These are phyloP conservation scores for Lasioglossum zephyrum DNA, from an alignment of 2,888 invertebrate genomes.

Conservation along the genomic window DNA sequence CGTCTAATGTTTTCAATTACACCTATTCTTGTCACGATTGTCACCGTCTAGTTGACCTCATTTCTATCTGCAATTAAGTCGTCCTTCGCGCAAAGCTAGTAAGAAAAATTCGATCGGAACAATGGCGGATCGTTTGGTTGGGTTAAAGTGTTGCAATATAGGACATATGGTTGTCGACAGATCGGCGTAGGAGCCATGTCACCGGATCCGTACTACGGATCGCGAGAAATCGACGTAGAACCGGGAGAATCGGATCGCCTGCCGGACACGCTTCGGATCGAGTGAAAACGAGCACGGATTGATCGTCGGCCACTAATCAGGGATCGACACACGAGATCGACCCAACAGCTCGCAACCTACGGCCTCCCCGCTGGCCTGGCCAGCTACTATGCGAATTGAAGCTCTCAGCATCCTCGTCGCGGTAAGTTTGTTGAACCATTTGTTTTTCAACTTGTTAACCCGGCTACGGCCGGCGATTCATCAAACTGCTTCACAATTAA, in stretches of 20 bases:
- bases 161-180: conserved; percentile 56
- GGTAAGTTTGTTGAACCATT: conserved; percentile 85
- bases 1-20: too few relatives aligned
- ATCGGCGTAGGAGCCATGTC: conserved; percentile 77
- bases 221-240: conserved; percentile 77
- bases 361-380: conserved; percentile 87
- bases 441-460: background rate
- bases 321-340: conserved; percentile 77
- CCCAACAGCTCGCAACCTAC: conserved; percentile 78
- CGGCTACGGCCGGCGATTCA: background rate
- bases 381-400: conserved; percentile 93
- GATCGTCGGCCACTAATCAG: conserved; percentile 70
- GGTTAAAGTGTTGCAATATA: conserved; percentile 10
- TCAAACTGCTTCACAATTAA: background rate
- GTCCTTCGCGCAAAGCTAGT: background rate
- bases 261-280: conserved; percentile 52
- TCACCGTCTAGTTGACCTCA: too few relatives aligned
- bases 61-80: background rate
- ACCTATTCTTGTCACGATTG: too few relatives aligned
- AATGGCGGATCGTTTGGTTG: background rate
- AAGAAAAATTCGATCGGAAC: background rate
- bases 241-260: conserved; percentile 75
- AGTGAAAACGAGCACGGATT: conserved; percentile 59
- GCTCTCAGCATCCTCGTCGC: conserved; percentile 91
- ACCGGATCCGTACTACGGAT: conserved; percentile 74